A percentile compares a stretch with the other conserved stretches of the same genome.
Conservation (phyloP, 2,113 vertebrate species). For the Anser cygnoides region DNA sequence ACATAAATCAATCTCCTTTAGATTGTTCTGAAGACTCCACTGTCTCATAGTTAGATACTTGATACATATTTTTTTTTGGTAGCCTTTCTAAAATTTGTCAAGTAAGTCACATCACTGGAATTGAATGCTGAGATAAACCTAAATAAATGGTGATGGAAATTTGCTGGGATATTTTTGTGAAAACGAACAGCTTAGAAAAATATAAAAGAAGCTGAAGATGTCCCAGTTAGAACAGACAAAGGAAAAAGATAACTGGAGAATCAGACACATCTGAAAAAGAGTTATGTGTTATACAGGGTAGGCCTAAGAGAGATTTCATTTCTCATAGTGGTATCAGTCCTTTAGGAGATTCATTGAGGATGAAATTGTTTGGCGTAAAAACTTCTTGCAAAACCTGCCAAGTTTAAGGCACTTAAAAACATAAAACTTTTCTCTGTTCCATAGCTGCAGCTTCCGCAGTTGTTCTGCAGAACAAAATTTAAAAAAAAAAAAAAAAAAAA, state of each 20-base stretch:
- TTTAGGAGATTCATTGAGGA: not conserved
- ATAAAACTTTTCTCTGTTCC: not conserved
- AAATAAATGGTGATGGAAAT: not conserved
- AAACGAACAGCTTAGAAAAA: not conserved
- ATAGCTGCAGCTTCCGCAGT: not conserved
- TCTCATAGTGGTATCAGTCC: not conserved
- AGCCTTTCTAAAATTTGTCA: not conserved
- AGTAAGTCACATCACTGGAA: not conserved
- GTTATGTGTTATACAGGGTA: not conserved
- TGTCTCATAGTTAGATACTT: not conserved
- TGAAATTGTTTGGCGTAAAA: constrained; percentile 13
- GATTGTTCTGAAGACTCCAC: not conserved
- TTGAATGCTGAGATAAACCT: not conserved
- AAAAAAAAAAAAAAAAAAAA: not conserved
- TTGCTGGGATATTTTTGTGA: not conserved
- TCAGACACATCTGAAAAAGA: not conserved
- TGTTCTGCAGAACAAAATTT: not conserved
- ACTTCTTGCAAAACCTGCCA: not conserved
- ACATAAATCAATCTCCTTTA: not conserved
- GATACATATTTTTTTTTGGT: not conserved
- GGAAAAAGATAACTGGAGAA: not conserved
- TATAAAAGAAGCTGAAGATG: not conserved
- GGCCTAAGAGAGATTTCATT: not conserved
- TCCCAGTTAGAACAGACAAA: not conserved
- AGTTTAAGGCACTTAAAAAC: not conserved